phyloP scores from a whole-genome alignment of 2,888 invertebrate species.

The Aromia moschata region DNA sequence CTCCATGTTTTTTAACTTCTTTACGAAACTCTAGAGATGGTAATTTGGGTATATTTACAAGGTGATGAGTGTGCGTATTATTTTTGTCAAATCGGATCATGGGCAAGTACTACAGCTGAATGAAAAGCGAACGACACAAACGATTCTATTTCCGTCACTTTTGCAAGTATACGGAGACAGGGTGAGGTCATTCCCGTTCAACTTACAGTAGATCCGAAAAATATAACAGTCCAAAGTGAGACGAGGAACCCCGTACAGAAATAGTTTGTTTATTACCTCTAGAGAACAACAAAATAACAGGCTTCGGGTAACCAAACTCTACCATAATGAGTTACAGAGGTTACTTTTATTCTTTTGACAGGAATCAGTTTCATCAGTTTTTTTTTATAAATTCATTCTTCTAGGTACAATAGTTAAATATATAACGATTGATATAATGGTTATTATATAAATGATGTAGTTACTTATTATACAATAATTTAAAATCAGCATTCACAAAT shows the following conservation, averaged over 20 bases:
- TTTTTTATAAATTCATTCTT: no score
- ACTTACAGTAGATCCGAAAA: slow-evolving; percentile 16
- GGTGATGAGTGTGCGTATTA: neutral
- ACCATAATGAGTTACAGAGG: no score
- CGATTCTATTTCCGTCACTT: slow-evolving; percentile 19
- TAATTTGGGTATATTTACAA: neutral
- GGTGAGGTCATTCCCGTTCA: slow-evolving; percentile 23
- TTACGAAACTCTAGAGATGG: no score
- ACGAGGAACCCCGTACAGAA: slow-evolving; percentile 19
- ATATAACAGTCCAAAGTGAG: slow-evolving; percentile 20
- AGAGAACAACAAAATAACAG: slow-evolving; percentile 1
- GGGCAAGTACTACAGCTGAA: slow-evolving; percentile 1
- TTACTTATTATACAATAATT: no score
- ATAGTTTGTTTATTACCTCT: slow-evolving; percentile 10
- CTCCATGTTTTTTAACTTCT: neutral
- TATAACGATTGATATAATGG: no score
- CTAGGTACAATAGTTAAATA: no score
- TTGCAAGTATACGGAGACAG: slow-evolving; percentile 21
- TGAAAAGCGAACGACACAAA: slow-evolving; percentile 8
- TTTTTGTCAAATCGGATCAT: neutral
- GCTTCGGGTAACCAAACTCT: no score
- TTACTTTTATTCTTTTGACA: no score
- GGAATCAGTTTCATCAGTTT: no score
- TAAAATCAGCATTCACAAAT: no score
- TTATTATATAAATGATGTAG: no score